Percentiles rank a stretch among this genome's conserved stretches.
phyloP scores from a whole-genome alignment of 2,113 vertebrate species.

The Thamnophis sirtalis region DNA sequence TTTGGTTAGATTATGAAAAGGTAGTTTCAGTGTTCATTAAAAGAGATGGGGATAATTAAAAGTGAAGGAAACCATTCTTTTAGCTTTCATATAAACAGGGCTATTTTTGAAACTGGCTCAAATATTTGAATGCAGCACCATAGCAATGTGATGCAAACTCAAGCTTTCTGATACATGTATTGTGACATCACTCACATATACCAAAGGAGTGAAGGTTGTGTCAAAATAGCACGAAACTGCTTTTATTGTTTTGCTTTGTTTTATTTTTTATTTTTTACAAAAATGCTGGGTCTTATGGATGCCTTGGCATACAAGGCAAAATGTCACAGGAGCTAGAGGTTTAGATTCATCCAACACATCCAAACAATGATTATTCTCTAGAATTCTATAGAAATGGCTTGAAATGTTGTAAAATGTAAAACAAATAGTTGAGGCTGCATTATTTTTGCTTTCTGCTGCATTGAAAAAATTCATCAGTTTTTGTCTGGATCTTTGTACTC shows the following conservation, averaged over 20 bases:
- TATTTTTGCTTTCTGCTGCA: background rate
- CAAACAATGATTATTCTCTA: background rate
- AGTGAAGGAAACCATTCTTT: background rate
- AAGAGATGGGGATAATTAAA: background rate
- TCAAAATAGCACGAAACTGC: background rate
- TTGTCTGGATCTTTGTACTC: background rate
- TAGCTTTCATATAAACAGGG: background rate
- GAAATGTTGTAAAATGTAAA: background rate
- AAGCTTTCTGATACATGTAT: background rate
- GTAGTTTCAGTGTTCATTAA: background rate
- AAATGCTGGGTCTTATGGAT: background rate
- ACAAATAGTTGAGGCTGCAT: background rate
- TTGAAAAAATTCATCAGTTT: background rate
- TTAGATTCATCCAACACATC: background rate
- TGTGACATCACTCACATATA: background rate
- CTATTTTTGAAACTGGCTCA: background rate
- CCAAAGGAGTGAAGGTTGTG: background rate
- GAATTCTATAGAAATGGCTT: background rate
- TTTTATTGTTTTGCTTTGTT: background rate
- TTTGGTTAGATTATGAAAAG: background rate
- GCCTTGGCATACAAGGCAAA: background rate
- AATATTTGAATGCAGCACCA: background rate
- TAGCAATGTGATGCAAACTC: background rate
- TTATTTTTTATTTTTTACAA: background rate
- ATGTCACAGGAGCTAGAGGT: background rate